phyloP scores from a whole-genome alignment of 2,797 vertebrate species.

The Kryptolebias ocellatus region DNA sequence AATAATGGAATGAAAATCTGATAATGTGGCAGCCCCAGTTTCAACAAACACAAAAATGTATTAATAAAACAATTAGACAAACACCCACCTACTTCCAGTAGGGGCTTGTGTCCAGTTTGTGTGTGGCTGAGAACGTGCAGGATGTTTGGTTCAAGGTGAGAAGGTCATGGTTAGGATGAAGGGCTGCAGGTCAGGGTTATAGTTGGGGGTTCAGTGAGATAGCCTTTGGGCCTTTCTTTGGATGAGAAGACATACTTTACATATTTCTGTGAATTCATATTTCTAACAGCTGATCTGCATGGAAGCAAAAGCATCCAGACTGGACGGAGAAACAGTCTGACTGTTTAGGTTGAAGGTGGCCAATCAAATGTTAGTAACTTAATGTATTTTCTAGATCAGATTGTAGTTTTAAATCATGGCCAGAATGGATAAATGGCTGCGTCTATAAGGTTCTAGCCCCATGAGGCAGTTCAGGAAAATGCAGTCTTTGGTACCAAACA shows the following conservation, averaged over 20 bases:
- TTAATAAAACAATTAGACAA: neutral
- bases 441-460: too few species aligned
- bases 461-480: too few species aligned
- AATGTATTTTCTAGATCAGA: neutral
- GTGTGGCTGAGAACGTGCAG: conserved; percentile 17
- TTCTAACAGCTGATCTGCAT: neutral
- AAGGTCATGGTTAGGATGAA: conserved; percentile 11
- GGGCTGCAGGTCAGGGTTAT: conserved; percentile 20
- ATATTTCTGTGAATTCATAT: neutral
- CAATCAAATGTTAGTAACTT: too few species aligned
- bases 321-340: neutral
- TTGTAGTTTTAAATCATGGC: neutral
- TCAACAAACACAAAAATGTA: conserved; percentile 8
- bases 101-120: neutral
- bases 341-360: too few species aligned
- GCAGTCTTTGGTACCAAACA: too few species aligned
- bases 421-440: too few species aligned
- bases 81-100: neutral
- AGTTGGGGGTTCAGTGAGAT: conserved; percentile 17
- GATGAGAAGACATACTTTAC: neutral
- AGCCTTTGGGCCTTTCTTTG: neutral
- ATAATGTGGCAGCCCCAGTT: neutral
- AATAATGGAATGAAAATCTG: neutral
- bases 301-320: neutral
- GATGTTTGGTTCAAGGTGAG: conserved; percentile 25